Evolutionary conservation across 2,888 invertebrate genomes (phyloP).

Genomic region (Lottia scabra): DNA sequence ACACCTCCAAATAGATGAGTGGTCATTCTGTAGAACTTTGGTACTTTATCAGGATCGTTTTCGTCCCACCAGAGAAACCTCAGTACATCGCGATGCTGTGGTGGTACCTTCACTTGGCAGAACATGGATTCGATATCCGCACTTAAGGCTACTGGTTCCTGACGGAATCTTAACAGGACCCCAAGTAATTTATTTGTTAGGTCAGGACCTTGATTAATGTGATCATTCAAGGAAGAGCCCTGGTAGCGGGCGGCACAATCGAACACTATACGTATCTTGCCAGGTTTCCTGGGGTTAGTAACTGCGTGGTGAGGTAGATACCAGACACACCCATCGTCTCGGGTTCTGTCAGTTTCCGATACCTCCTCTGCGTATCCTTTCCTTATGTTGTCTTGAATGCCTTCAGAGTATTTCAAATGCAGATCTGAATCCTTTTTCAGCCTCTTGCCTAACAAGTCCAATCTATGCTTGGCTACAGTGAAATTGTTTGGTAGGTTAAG

Average conservation of each 20-base stretch:
- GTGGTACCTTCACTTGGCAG: slow-evolving; percentile 21
- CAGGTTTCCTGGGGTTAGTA: background rate
- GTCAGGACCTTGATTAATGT: slow-evolving; percentile 26
- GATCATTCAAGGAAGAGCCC: slow-evolving; percentile 24
- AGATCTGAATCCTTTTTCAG: slow-evolving; percentile 15
- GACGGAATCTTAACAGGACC: no score
- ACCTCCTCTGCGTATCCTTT: slow-evolving; percentile 24
- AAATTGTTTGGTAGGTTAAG: slow-evolving; percentile 11
- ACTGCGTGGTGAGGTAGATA: slow-evolving; percentile 19
- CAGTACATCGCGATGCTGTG: slow-evolving; percentile 17
- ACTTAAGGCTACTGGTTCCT: slow-evolving; percentile 25
- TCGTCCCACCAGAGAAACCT: slow-evolving; percentile 22
- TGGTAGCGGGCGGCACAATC: slow-evolving; percentile 28
- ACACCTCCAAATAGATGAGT: slow-evolving; percentile 16
- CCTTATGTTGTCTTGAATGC: slow-evolving; percentile 16
- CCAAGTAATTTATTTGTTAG: slow-evolving; percentile 24
- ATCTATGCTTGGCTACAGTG: background rate
- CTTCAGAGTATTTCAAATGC: slow-evolving; percentile 6
- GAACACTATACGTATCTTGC: slow-evolving; percentile 29
- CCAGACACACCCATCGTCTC: background rate
- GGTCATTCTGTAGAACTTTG: slow-evolving; percentile 13
- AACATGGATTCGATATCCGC: slow-evolving; percentile 29
- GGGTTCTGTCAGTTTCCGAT: background rate
- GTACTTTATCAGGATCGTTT: background rate
- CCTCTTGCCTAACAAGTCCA: background rate